phyloP scores from a whole-genome alignment of 1,140 invertebrate species.

The Anthonomus grandis region DNA sequence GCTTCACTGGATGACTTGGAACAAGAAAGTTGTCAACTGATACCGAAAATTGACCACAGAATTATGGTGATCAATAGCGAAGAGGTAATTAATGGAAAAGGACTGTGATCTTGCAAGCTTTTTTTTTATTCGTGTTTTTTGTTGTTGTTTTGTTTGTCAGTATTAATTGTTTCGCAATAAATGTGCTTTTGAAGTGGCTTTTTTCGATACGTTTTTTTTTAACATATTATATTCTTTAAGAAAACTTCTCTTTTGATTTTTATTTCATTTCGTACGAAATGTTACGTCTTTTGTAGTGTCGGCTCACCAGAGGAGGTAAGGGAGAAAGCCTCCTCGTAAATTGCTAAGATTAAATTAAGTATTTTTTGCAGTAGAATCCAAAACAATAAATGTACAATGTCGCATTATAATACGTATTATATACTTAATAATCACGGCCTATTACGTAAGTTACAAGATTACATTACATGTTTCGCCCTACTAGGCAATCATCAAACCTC shows the following conservation, averaged over 20 bases:
- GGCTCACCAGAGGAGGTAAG: too few species aligned
- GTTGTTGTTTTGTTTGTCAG: conserved; percentile 14
- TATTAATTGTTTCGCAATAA: background rate
- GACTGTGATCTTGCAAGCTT: background rate
- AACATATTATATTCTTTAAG: background rate
- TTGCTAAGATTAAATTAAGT: too few species aligned
- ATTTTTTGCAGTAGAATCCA: too few species aligned
- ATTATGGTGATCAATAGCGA: conserved; percentile 69
- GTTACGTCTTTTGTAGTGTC: too few species aligned
- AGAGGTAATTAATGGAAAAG: conserved; percentile 52
- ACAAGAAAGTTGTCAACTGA: conserved; percentile 69
- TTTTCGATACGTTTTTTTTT: background rate
- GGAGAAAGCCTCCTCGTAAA: too few species aligned
- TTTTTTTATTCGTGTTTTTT: conserved; percentile 7
- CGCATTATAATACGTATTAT: too few species aligned
- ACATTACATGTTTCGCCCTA: too few species aligned
- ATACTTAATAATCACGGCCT: too few species aligned
- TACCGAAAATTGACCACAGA: conserved; percentile 70
- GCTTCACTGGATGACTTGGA: conserved; percentile 75
- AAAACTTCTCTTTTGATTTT: background rate
- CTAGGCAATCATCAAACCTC: too few species aligned
- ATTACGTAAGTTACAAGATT: too few species aligned
- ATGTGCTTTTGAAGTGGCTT: background rate
- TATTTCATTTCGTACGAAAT: too few species aligned
- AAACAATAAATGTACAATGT: too few species aligned